Evolutionary conservation across 2,888 invertebrate genomes (phyloP), one percentile per base, ranked within the genome.

Genomic region (Calameuta idolon): DNA sequence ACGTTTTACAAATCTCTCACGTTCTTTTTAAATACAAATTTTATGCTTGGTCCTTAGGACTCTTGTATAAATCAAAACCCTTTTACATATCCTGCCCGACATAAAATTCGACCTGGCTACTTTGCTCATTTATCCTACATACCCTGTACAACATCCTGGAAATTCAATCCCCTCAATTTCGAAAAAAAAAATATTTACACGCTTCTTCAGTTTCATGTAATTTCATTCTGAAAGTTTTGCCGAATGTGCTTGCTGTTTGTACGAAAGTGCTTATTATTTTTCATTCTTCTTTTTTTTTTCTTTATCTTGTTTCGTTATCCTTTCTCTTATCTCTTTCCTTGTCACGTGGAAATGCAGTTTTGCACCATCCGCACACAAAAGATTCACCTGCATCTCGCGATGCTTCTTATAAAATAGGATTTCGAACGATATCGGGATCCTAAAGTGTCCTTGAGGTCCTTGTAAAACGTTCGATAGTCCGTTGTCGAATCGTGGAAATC

Each of bases 161-260:
- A 23, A 23, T 5, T 15, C 5, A 1, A 2, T 5, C 0, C 0
- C 4, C 4, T 40, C 1, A 55, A 23, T 55, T 55, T 9, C 0
- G 1, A 5, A 0, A 55, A 40, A 40, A 15, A 23, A 23, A 5
- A 55, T 55, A 1, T 9, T 9, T 23, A 23, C 23, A 23, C 23
- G 2, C 9, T 9, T 55, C 55, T 55, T 55, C 55, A 23, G 0
- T 23, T 40, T 55, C 23, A 9, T 9, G 55, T 23, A 55, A 55
- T 55, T 55, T 23, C 9, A 55, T 55, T 55, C 15, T 9, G 1
- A 23, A 9, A 55, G 23, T 15, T 9, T 55, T 23, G 5, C 5
- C 23, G 5, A 40, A 23, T 40, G 23, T 23, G 5, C 23, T 55
- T 23, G 55, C 23, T 5, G 23, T 55, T 55, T 0, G 9, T 55